phyloP scores from a whole-genome alignment of 2,888 invertebrate species.

The Trichopria drosophilae region DNA sequence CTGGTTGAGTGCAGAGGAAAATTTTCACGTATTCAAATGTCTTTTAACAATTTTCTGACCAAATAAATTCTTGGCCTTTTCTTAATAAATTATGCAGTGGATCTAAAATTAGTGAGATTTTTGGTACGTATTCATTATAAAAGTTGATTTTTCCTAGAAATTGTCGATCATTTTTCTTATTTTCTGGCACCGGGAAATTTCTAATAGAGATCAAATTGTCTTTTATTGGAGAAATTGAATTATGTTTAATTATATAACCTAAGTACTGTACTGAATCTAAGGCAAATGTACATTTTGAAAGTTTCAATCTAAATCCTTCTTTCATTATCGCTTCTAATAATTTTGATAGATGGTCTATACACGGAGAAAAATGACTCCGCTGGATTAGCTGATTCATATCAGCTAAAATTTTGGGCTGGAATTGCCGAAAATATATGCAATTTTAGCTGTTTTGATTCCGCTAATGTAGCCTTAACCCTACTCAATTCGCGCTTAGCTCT shows the following conservation, averaged over 20 bases:
- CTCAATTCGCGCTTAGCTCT: too few species aligned
- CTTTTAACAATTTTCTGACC: slow-evolving; percentile 35
- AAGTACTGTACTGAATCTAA: not conserved
- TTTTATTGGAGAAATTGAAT: slow-evolving; percentile 25
- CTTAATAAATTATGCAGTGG: slow-evolving; percentile 28
- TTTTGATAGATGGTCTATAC: slow-evolving; percentile 14
- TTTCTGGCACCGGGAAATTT: slow-evolving; percentile 14
- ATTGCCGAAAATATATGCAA: too few species aligned
- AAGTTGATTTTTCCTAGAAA: slow-evolving; percentile 23
- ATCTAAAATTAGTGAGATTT: slow-evolving; percentile 12
- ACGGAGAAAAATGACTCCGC: too few species aligned
- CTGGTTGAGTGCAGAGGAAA: slow-evolving; percentile 38
- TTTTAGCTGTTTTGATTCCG: too few species aligned
- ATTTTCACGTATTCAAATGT: slow-evolving; percentile 34
- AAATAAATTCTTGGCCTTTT: slow-evolving; percentile 33
- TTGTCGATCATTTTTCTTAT: too few species aligned
- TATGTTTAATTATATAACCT: slow-evolving; percentile 12
- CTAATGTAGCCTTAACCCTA: too few species aligned
- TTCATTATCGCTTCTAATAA: slow-evolving; percentile 25
- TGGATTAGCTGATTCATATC: too few species aligned
- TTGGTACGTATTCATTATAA: slow-evolving; percentile 23
- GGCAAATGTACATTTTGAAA: slow-evolving; percentile 1
- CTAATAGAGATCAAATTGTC: slow-evolving; percentile 33
- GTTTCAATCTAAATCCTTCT: slow-evolving; percentile 34
- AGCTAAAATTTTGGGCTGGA: too few species aligned